Base-by-base conservation (phyloP, 2,797 vertebrate species). In the Manis javanica region DNA sequence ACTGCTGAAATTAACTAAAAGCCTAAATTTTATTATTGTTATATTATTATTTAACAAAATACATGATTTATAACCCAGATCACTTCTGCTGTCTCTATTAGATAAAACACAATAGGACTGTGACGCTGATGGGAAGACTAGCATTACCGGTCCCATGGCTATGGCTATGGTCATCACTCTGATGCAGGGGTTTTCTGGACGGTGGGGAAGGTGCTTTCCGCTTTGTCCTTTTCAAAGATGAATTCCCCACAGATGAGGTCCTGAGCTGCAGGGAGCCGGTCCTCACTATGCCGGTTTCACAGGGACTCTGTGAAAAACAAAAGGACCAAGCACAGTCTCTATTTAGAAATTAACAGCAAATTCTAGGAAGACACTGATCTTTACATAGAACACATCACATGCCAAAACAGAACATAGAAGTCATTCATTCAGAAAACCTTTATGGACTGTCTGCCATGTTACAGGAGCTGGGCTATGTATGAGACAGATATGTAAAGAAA, bases 171-270 rank as follows among this genome's bases (percentile, higher is more conserved):
- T 98, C 96, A 53, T 93, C 96, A 51, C 91, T 98, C 46, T 98
- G 98, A 93, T 99, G 98, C 75, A 97, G 97, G 37, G 98, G 75
- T 55, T 89, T 96, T 98, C 97, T 98, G 29, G 97, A 98, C 18
- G 99, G 99, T 5, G 99, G 99, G 0, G 98, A 99, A 19, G 99
- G 99, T 24, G 99, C 99, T 98, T 99, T 99, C 85, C 99, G 99
- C 96, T 99, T 99, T 87, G 98, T 99, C 90, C 99, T 99, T 97
- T 98, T 99, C 53, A 99, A 97, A 68, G 99, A 99, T 1, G 99
- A 99, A 90, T 98, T 99, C 10, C 99, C 89, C 0, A 98, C 98
- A 0, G 98, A 98, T 0, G 98, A 97, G 42, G 98, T 98, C 85
- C 98, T 98, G 83, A 98, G 98, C 0, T 97, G 98, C 96, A 99